Percentiles rank a stretch among this genome's conserved stretches.
These are phyloP conservation scores for Erebia epiphron DNA, from an alignment of 2,888 invertebrate species.

Conservation along the genomic window DNA sequence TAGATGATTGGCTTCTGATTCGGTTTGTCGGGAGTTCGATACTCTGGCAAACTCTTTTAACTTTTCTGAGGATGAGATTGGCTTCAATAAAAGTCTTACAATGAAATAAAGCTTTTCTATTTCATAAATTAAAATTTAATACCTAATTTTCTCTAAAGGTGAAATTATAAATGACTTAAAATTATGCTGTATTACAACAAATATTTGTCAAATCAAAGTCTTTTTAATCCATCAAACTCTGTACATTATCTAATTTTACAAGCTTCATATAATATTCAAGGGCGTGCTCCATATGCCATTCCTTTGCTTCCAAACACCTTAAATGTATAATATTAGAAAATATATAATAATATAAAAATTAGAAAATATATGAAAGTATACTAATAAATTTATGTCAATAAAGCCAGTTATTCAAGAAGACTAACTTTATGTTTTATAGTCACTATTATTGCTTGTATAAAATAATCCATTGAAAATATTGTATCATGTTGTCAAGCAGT, in stretches of 20 bases:
- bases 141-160: background rate
- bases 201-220: background rate
- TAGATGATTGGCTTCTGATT: too few species aligned
- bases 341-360: background rate
- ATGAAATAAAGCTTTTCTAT: background rate
- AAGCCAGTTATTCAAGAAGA: too few species aligned
- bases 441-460: too few species aligned
- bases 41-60: too few species aligned
- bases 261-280: conserved; percentile 62
- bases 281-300: conserved; percentile 83
- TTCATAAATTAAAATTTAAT: background rate
- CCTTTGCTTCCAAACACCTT: conserved; percentile 85
- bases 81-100: background rate
- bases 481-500: background rate
- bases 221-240: conserved; percentile 27
- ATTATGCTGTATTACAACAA: background rate
- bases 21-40: too few species aligned
- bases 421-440: too few species aligned
- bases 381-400: too few species aligned
- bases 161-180: background rate
- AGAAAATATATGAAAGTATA: background rate
- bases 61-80: background rate
- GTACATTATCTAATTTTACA: conserved; percentile 55
- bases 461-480: background rate
- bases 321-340: conserved; percentile 44